Percentiles rank a stretch among this genome's conserved stretches.
These are phyloP conservation scores for Drosophila nikananu DNA, from an alignment of 1,140 invertebrate genomes.

Conservation along the genomic window DNA sequence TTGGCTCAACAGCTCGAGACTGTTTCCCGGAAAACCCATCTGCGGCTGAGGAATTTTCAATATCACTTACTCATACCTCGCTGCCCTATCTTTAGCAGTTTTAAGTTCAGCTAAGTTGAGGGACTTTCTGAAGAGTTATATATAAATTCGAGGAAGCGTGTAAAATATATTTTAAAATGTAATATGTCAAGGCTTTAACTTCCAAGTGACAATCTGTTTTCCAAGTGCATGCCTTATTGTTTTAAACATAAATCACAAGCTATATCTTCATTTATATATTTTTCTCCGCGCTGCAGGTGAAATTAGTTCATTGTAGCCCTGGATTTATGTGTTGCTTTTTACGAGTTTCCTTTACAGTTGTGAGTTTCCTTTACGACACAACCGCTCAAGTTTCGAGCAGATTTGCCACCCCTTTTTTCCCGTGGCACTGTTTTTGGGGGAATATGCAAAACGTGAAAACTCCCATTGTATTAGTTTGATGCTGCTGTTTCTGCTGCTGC, in stretches of 20 bases:
- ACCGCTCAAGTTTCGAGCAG: slow-evolving; percentile 12
- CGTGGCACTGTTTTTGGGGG: background rate
- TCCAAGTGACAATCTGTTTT: background rate
- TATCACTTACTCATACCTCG: slow-evolving; percentile 20
- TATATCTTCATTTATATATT: background rate
- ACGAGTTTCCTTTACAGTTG: slow-evolving; percentile 15
- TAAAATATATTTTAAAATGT: background rate
- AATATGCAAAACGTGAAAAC: slow-evolving; percentile 29
- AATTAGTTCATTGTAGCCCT: slow-evolving; percentile 1
- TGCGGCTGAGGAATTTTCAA: slow-evolving; percentile 48
- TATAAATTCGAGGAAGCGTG: background rate
- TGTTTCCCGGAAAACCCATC: slow-evolving; percentile 5
- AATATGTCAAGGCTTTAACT: background rate
- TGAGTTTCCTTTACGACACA: slow-evolving; percentile 22
- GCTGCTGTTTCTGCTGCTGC: slow-evolving; percentile 38
- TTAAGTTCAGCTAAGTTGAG: background rate
- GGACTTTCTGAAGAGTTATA: background rate
- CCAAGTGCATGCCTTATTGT: no score
- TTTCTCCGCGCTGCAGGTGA: background rate
- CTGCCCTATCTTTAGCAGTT: background rate
- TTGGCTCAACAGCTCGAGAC: slow-evolving; percentile 16
- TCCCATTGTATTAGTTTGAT: slow-evolving; percentile 33
- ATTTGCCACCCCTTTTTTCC: background rate
- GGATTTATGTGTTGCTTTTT: slow-evolving; percentile 20
- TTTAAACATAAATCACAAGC: background rate